Percentiles rank a stretch among this genome's conserved stretches.
Evolutionary conservation across 2,888 invertebrate genomes (phyloP).

Genomic region (Drosophila recens): DNA sequence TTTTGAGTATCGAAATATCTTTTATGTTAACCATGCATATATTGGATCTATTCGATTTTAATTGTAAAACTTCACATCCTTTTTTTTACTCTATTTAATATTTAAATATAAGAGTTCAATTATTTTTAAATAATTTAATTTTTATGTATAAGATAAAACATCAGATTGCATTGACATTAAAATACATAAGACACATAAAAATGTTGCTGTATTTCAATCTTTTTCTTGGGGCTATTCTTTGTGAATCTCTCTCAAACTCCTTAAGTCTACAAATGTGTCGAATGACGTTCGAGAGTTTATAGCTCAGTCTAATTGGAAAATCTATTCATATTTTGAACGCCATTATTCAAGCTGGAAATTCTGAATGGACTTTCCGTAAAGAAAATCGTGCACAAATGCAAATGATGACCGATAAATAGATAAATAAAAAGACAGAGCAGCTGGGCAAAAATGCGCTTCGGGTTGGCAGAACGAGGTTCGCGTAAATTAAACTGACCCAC

Average conservation of each 20-base stretch:
- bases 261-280: neutral
- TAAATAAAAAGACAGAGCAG: conserved; percentile 60
- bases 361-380: conserved; percentile 4
- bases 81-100: no score
- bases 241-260: no score
- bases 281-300: conserved; percentile 38
- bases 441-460: conserved; percentile 52
- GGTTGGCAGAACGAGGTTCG: conserved; percentile 36
- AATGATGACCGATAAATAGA: conserved; percentile 31
- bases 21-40: no score
- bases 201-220: no score
- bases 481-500: conserved; percentile 82
- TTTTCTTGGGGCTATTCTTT: neutral
- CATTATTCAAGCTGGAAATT: conserved; percentile 47
- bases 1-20: neutral
- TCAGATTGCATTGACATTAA: no score
- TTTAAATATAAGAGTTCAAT: no score
- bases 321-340: conserved; percentile 49
- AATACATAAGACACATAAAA: no score
- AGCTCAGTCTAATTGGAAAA: conserved; percentile 55
- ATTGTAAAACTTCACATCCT: no score
- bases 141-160: no score
- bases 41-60: no score
- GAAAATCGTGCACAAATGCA: conserved; percentile 32
- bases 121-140: no score